Base-by-base conservation (phyloP, 2,888 invertebrate genomes). In the Pterobdella sp. region DNA sequence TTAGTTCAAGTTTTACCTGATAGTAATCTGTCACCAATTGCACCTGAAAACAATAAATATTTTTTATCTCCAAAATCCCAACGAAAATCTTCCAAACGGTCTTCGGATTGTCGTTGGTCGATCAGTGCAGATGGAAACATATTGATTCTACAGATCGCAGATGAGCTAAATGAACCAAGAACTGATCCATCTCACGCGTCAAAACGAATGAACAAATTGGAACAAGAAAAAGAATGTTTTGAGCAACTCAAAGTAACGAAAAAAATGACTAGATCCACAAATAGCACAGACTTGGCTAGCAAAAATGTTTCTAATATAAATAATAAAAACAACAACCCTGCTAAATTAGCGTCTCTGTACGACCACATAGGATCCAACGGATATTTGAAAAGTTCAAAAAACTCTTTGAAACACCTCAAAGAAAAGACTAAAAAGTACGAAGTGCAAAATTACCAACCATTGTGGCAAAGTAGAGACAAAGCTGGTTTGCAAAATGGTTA, bases 61-160 rank as follows among this genome's bases (percentile, higher is more conserved):
- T 22, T 34, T 29, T 3, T 35, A 7, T 60, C 71, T 1, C 56
- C 70, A 22, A n/a, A 26, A 37, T 31, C 32, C n/a, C 31, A 35
- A 42, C 32, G 52, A 22, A 70, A 26, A 52, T 22, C n/a, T 35
- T 36, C 29, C 71, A 71, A 63, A 32, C 31, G 35, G 2, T 26
- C 22, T 31, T 63, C 36, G 1, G 65, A 68, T 22, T 74, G 69
- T 34, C 72, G 74, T 10, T 74, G 74, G 74, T 74, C 74, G 22
- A 72, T 74, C 31, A 72, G 74, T 22, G 34, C 66, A 14, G 74
- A 74, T 29, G 74, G 74, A 10, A 74, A 74, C 36, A 72, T 74
- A 0, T 73, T 52, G 68, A 74, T 74, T 29, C 67, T 74, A 31
- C 74, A 74, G 60, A 66, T 74, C 3, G 63, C 74, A 3, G 73